These are phyloP conservation scores for Spodoptera littoralis DNA, from an alignment of 2,888 invertebrate genomes.

Conservation along the genomic window DNA sequence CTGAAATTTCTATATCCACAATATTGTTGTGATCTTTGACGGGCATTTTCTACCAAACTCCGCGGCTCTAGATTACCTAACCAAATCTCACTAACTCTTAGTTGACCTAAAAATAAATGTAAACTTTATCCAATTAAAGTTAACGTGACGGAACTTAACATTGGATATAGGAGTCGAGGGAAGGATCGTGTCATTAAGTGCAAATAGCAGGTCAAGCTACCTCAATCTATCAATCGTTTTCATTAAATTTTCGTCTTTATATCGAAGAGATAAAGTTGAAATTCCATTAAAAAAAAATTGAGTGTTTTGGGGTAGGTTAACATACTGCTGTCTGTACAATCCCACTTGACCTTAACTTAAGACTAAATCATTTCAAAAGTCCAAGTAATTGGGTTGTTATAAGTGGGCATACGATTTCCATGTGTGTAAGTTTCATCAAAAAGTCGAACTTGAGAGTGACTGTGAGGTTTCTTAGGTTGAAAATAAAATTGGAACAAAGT, in stretches of 20 bases:
- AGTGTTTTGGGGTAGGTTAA: no score
- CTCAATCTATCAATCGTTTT: no score
- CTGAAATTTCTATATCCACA: no score
- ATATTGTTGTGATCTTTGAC: no score
- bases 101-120: slow-evolving; percentile 19
- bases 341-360: slow-evolving; percentile 38
- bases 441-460: no score
- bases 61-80: no score
- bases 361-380: slow-evolving; percentile 18
- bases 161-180: slow-evolving; percentile 35
- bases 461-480: no score
- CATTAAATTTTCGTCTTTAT: no score
- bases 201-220: not conserved
- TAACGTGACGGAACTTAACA: slow-evolving; percentile 19
- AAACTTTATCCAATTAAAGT: slow-evolving; percentile 39
- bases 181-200: slow-evolving; percentile 32
- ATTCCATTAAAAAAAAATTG: no score
- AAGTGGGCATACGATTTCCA: not conserved
- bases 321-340: not conserved
- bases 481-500: no score
- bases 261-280: no score
- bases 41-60: not conserved
- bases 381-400: slow-evolving; percentile 8
- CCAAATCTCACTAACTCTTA: not conserved
- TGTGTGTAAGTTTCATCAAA: no score